Percentiles rank a stretch among this genome's conserved stretches.
Conservation (phyloP, 2,113 vertebrate species). For the Heterotis niloticus region DNA sequence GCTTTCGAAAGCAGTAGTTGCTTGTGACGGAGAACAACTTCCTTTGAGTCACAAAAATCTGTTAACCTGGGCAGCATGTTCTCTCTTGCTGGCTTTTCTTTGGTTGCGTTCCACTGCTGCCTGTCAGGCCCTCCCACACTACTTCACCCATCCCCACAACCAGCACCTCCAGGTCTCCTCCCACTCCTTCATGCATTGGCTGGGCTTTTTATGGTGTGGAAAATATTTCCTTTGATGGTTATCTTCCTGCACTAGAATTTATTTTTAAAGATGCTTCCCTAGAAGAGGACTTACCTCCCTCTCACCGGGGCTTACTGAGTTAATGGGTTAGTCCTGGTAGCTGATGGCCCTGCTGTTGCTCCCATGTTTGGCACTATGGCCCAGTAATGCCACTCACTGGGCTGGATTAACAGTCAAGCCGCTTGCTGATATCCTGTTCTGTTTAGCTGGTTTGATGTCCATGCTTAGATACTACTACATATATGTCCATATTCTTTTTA, state of each 20-base stretch:
- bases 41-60: no score
- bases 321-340: no score
- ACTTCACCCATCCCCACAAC: no score
- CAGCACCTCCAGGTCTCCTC: neutral
- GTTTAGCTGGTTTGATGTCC: no score
- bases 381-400: neutral
- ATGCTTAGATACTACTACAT: no score
- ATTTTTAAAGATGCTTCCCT: constrained; percentile 4
- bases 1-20: neutral
- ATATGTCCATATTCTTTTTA: neutral
- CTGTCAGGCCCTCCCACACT: neutral
- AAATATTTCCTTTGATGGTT: constrained; percentile 8
- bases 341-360: no score
- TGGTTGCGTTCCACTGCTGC: no score
- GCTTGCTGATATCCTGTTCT: no score
- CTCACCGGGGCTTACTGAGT: no score
- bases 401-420: no score
- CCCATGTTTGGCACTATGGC: neutral
- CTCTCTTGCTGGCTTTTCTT: no score
- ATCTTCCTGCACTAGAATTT: constrained; percentile 11
- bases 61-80: no score
- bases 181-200: neutral
- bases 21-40: neutral
- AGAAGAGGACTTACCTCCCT: neutral
- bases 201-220: neutral